Evolutionary conservation across 2,113 vertebrate species (phyloP).

Genomic region (Carlito syrichta): DNA sequence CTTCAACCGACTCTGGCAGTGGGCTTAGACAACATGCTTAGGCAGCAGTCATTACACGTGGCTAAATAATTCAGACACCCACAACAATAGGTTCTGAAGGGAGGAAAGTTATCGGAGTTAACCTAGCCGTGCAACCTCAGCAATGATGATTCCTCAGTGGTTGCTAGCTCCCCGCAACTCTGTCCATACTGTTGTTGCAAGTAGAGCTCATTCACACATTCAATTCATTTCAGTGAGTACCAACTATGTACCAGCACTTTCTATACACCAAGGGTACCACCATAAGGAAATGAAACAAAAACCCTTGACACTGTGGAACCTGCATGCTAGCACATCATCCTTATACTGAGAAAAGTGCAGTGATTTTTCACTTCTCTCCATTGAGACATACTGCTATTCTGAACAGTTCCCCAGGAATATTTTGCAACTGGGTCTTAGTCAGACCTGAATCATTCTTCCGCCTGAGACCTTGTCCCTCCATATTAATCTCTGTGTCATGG

Average conservation of each 20-base stretch:
- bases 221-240: not conserved
- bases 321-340: not conserved
- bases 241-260: not conserved
- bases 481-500: not conserved
- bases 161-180: not conserved
- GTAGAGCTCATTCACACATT: not conserved
- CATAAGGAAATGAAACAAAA: not conserved
- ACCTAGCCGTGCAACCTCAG: slow-evolving; percentile 17
- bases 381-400: not conserved
- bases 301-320: not conserved
- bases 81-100: slow-evolving; percentile 28
- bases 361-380: not conserved
- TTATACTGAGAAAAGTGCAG: not conserved
- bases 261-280: not conserved
- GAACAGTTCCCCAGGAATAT: not conserved
- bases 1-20: not conserved
- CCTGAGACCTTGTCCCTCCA: not conserved
- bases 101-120: not conserved
- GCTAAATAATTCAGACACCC: slow-evolving; percentile 1
- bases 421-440: not conserved
- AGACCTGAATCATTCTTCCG: not conserved
- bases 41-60: slow-evolving; percentile 5
- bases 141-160: not conserved
- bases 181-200: not conserved
- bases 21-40: slow-evolving; percentile 12